Evolutionary conservation across 2,797 vertebrate genomes (phyloP).

Genomic region (Neosalanx taihuensis): DNA sequence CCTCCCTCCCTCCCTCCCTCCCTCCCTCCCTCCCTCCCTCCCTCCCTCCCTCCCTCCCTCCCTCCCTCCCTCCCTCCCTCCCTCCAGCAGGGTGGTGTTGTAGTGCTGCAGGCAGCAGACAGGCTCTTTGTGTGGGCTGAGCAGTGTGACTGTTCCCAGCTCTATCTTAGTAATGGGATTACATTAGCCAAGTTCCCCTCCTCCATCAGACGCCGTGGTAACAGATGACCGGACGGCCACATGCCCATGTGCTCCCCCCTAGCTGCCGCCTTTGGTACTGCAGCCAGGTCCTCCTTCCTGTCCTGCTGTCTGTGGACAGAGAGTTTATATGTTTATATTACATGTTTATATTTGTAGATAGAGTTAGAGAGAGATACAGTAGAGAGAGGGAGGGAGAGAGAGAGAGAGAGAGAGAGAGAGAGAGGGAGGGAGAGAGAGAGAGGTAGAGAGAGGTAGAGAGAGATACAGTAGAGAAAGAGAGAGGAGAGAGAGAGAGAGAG

Average conservation of each 20-base stretch:
- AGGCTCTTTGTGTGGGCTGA: conserved; percentile 75
- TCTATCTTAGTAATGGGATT: conserved; percentile 80
- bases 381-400: neutral
- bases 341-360: no score
- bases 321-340: no score
- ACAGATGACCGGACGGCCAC: neutral
- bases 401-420: no score
- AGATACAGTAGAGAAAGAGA: no score
- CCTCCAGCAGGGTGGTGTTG: no score
- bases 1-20: neutral
- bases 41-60: no score
- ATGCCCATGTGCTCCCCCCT: conserved; percentile 31
- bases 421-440: no score
- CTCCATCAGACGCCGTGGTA: conserved; percentile 21
- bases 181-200: conserved; percentile 74
- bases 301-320: no score
- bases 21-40: no score
- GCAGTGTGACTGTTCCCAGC: conserved; percentile 76
- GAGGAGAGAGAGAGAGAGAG: conserved; percentile 48
- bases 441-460: no score
- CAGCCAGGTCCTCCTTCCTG: neutral
- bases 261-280: conserved; percentile 16
- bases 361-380: conserved; percentile 7
- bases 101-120: conserved; percentile 51
- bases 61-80: no score